These are phyloP conservation scores for Phytoseiulus persimilis DNA, from an alignment of 2,888 invertebrate genomes.

Conservation along the genomic window DNA sequence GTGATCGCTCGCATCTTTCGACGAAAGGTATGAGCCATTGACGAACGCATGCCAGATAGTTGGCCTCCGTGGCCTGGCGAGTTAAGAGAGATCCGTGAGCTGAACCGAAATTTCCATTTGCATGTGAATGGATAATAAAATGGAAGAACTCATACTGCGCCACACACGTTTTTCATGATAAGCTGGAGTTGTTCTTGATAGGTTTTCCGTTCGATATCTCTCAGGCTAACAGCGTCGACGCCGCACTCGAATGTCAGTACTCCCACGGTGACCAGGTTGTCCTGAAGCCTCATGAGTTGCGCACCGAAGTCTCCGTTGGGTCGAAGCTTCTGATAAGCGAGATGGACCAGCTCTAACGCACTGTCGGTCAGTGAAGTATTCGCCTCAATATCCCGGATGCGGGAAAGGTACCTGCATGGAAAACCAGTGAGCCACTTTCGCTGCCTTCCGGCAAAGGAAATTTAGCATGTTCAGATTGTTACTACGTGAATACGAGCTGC, in stretches of 20 bases:
- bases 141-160: no score
- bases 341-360: neutral
- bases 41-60: neutral
- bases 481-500: neutral
- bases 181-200: neutral
- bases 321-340: constrained; percentile 24
- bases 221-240: neutral
- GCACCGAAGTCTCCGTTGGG: constrained; percentile 10
- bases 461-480: neutral
- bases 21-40: constrained; percentile 16
- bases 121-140: no score
- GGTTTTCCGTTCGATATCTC: neutral
- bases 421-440: no score
- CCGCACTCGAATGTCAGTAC: constrained; percentile 7
- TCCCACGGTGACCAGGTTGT: constrained; percentile 13
- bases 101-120: no score
- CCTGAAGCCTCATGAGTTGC: neutral
- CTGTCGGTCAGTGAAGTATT: constrained; percentile 12
- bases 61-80: neutral
- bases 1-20: constrained; percentile 26
- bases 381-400: neutral
- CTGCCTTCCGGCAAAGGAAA: no score
- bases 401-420: neutral
- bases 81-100: no score
- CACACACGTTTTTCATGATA: constrained; percentile 6